phyloP scores from a whole-genome alignment of 2,797 vertebrate species.

The Helostoma temminkii region DNA sequence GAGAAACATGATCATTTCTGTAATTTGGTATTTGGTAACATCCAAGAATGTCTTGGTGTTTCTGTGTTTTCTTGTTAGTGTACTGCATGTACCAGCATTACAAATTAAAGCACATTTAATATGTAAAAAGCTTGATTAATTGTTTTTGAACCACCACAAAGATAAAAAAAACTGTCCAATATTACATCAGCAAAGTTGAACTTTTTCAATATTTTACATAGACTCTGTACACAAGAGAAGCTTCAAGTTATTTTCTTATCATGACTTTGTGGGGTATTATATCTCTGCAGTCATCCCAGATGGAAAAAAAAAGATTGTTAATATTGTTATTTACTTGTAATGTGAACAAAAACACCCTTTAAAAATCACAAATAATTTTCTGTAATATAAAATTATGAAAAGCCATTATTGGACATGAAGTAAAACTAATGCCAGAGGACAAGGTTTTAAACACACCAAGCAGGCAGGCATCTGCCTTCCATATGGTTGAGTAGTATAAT shows the following conservation, averaged over 20 bases:
- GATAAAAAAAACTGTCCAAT: not conserved
- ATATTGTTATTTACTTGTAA: conserved; percentile 16
- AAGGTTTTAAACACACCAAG: conserved; percentile 14
- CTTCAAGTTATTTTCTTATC: not conserved
- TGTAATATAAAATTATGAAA: conserved; percentile 27
- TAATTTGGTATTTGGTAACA: no score
- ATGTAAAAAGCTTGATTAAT: not conserved
- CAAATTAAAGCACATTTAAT: not conserved
- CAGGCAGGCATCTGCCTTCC: conserved; percentile 29
- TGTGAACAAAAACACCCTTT: not conserved
- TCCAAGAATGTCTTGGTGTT: no score
- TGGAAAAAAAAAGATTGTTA: not conserved
- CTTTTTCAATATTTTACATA: not conserved
- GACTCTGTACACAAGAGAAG: not conserved
- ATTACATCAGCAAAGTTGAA: no score
- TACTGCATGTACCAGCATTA: not conserved
- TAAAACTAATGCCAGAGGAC: conserved; percentile 40
- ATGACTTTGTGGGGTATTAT: not conserved
- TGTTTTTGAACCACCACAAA: not conserved
- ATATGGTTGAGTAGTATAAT: conserved; percentile 38
- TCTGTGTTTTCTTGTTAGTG: no score
- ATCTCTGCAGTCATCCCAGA: not conserved
- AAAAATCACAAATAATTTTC: conserved; percentile 39
- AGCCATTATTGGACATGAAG: conserved; percentile 25
- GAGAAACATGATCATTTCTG: no score